phyloP scores from a whole-genome alignment of 2,113 vertebrate species.

The Centropus bengalensis region DNA sequence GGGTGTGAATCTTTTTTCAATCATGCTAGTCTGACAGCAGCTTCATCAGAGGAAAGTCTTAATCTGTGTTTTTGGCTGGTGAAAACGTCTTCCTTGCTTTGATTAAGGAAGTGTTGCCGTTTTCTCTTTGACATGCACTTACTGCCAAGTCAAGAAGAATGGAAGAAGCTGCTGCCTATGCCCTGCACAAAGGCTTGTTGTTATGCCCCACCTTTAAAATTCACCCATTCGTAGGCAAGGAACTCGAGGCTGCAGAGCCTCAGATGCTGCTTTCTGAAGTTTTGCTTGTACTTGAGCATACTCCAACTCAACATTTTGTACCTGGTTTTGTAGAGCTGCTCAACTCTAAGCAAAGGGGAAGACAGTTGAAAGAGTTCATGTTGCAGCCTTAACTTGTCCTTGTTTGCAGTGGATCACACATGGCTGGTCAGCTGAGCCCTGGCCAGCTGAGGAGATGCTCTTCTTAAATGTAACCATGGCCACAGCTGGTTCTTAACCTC shows the following conservation, averaged over 20 bases:
- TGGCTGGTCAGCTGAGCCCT: neutral
- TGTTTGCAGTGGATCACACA: neutral
- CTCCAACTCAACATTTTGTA: neutral
- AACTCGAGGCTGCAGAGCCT: fast-evolving
- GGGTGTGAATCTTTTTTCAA: slow-evolving; percentile 56
- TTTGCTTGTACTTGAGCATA: neutral
- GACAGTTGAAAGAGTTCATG: neutral
- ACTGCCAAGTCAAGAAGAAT: neutral
- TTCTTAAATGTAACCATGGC: neutral
- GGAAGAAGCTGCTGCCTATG: neutral
- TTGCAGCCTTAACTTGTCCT: neutral
- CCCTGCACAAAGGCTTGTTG: neutral
- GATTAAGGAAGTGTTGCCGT: slow-evolving; percentile 16
- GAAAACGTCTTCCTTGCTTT: slow-evolving; percentile 29
- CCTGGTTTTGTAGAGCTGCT: neutral
- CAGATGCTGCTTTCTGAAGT: fast-evolving
- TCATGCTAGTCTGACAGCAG: slow-evolving; percentile 24
- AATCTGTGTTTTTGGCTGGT: neutral
- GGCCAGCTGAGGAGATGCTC: neutral
- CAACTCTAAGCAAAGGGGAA: neutral
- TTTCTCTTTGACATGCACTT: neutral
- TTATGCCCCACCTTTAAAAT: neutral
- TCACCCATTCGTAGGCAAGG: neutral
- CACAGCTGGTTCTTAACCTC: neutral
- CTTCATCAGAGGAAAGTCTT: slow-evolving; percentile 40